Base-by-base conservation (phyloP, 2,888 invertebrate genomes). In the Heliconius sara region DNA sequence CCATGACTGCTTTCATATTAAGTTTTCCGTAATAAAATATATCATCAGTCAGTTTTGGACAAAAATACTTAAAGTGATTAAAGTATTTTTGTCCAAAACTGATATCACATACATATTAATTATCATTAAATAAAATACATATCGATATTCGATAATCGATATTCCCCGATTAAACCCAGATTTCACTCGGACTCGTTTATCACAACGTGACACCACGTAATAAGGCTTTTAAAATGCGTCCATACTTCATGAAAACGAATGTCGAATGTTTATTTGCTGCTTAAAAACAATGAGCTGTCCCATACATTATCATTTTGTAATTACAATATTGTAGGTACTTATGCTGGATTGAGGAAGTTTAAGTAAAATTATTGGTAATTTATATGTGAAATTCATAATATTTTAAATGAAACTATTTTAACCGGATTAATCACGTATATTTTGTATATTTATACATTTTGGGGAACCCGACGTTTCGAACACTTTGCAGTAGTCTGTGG, bases 141-240 rank as follows among this genome's bases (percentile, higher is more conserved):
- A 39, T 39, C 34, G 34, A 39, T 39, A 39, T 30, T 57, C 34
- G 82, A 84, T 85, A 89, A 88, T 88, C 88, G 81, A 89, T 88
- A 89, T 86, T 86, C 87, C 86, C 88, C 88, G 87, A 89, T 85
- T 84, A 84, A 80, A 72, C 72, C 81, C 80, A 83, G 81, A 85
- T 79, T 83, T 80, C 76, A 67, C 72, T 70, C 83, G 79, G 83
- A 79, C 87, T 86, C 88, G 87, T 90, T 87, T 86, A 88, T 89
- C 89, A 87, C 84, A 81, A 81, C 81, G 82, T 87, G 89, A 88
- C 91, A 88, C 82, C 81, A 86, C 83, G 89, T 91, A 92, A 91
- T 92, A 89, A 91, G 90, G 85, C 90, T 89, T 89, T 92, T 91
- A 88, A 92, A 91, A 91, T 91, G 88, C 91, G 84, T 83, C 88